These are phyloP conservation scores for Ecliptopera silaceata DNA, from an alignment of 2,888 invertebrate genomes.

Conservation along the genomic window DNA sequence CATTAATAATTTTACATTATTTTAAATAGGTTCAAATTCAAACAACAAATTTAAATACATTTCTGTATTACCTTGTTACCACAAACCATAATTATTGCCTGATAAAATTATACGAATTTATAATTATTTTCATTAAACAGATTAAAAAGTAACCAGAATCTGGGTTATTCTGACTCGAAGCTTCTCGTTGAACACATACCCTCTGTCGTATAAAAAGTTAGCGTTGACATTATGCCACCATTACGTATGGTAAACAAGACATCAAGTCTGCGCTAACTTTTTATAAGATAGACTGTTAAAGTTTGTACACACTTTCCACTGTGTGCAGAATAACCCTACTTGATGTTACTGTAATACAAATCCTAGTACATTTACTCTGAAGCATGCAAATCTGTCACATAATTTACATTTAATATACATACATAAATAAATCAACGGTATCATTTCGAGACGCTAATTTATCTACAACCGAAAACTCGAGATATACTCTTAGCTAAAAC, in stretches of 20 bases:
- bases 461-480: neutral
- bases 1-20: neutral
- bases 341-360: neutral
- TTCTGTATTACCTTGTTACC: conserved; percentile 13
- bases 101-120: neutral
- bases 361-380: neutral
- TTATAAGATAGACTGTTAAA: too few species aligned
- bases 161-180: too few species aligned
- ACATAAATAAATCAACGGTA: neutral
- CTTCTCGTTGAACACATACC: too few species aligned
- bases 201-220: too few species aligned
- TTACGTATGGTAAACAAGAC: too few species aligned
- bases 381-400: neutral
- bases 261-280: too few species aligned
- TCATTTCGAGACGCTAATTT: too few species aligned
- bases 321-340: too few species aligned
- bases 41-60: neutral
- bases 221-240: too few species aligned
- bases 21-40: neutral
- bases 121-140: neutral
- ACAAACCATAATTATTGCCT: conserved; percentile 7
- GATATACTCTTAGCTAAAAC: neutral
- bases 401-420: neutral
- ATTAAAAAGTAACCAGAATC: neutral
- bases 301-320: too few species aligned